These are phyloP conservation scores for Rhinoraja longicauda DNA, from an alignment of 2,797 vertebrate genomes.

Conservation along the genomic window DNA sequence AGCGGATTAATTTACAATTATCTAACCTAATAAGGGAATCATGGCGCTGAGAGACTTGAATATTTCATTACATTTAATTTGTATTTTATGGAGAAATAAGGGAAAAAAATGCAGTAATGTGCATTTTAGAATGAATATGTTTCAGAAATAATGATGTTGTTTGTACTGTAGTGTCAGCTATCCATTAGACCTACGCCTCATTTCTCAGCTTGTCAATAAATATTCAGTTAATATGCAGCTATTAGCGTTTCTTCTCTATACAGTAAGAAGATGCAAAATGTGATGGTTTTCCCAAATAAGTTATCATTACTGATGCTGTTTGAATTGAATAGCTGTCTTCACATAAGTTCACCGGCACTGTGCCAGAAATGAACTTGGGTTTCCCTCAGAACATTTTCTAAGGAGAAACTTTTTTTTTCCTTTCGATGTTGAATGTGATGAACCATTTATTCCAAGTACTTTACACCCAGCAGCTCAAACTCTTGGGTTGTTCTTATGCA, in stretches of 20 bases:
- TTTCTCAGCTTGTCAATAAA: constrained; percentile 1
- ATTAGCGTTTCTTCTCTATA: background rate
- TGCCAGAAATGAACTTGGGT: constrained; percentile 24
- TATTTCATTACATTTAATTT: constrained; percentile 20
- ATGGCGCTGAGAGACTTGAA: background rate
- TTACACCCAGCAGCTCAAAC: background rate
- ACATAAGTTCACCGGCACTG: background rate
- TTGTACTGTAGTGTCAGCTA: background rate
- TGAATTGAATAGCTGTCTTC: background rate
- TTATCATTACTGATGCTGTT: background rate
- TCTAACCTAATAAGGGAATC: constrained; percentile 26
- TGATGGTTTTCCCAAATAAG: constrained; percentile 21
- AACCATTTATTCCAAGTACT: background rate
- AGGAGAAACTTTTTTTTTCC: background rate
- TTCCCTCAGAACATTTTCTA: background rate
- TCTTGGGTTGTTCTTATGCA: too few relatives aligned
- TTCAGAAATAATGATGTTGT: background rate
- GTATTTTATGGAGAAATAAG: background rate
- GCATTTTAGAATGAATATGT: background rate
- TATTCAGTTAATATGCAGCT: background rate
- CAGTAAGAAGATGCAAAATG: background rate
- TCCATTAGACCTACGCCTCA: background rate
- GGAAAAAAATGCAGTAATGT: background rate
- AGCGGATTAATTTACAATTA: background rate
- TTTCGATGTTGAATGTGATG: background rate